Conservation (phyloP, 2,888 invertebrate genomes). For the Yponomeuta plumbellus region DNA sequence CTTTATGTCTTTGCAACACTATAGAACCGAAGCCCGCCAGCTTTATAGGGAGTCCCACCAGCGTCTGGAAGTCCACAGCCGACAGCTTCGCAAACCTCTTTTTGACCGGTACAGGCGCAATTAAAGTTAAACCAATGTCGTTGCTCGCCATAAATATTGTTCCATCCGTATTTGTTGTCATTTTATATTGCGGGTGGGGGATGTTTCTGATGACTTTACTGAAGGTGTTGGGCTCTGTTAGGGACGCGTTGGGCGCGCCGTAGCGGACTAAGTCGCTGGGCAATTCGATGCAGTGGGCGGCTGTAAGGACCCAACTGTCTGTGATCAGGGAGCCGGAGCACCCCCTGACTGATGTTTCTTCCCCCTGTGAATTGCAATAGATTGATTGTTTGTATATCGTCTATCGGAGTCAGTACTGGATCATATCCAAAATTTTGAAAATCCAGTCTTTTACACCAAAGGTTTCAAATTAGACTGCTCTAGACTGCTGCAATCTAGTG, state of each 20-base stretch:
- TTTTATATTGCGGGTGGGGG: not conserved
- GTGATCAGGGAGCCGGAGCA: slow-evolving; percentile 1
- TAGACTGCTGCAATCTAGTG: too few relatives aligned
- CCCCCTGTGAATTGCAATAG: too few relatives aligned
- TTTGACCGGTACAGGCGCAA: not conserved
- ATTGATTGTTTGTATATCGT: too few relatives aligned
- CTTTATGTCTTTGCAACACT: not conserved
- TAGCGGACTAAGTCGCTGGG: not conserved
- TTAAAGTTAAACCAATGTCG: not conserved
- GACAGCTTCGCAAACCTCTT: not conserved
- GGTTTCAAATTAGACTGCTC: too few relatives aligned
- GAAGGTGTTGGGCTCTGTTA: not conserved
- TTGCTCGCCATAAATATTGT: not conserved
- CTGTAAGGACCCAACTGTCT: not conserved
- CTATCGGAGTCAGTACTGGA: too few relatives aligned
- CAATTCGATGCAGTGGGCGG: not conserved
- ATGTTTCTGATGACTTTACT: not conserved
- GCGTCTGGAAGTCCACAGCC: not conserved
- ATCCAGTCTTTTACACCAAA: too few relatives aligned
- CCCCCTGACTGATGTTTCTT: not conserved
- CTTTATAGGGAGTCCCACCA: not conserved
- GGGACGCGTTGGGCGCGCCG: not conserved
- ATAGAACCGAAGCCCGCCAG: not conserved
- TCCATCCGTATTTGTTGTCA: not conserved
- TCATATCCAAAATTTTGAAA: too few relatives aligned